These are phyloP conservation scores for Pachyuromys duprasi DNA, from an alignment of 2,797 vertebrate genomes.

Conservation along the genomic window DNA sequence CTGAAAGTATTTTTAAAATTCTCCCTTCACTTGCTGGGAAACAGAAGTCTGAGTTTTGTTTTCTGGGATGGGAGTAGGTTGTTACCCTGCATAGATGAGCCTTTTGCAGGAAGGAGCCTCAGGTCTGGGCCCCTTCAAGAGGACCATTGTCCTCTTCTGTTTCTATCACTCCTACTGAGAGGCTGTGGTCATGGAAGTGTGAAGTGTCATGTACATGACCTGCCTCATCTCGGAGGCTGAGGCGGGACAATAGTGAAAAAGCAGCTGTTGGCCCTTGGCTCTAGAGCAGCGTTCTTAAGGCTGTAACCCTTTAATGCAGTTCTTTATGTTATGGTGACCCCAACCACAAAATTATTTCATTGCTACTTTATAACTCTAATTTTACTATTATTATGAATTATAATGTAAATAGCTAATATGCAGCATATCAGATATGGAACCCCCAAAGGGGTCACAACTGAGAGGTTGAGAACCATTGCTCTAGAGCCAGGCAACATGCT, in stretches of 20 bases:
- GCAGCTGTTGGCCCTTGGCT: too few relatives aligned
- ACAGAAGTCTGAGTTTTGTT: background rate
- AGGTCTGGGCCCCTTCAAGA: background rate
- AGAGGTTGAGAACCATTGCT: background rate
- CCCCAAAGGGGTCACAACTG: background rate
- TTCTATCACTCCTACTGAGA: fast-evolving
- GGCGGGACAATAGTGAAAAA: background rate
- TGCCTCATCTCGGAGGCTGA: background rate
- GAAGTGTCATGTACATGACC: background rate
- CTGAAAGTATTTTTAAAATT: background rate
- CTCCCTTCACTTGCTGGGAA: background rate
- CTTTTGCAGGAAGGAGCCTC: background rate
- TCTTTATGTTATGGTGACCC: background rate
- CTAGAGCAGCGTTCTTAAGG: background rate
- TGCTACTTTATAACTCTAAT: background rate
- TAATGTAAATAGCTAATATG: background rate
- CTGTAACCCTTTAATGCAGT: background rate
- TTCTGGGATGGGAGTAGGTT: background rate
- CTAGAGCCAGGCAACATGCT: background rate
- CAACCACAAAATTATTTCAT: background rate
- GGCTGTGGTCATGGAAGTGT: background rate
- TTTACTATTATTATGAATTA: background rate
- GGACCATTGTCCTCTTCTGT: background rate
- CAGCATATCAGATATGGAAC: background rate
- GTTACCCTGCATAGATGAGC: background rate